Evolutionary conservation across 2,797 vertebrate genomes (phyloP), one percentile per base, ranked within the genome.

Genomic region (Poeciliopsis paucimaculata): DNA sequence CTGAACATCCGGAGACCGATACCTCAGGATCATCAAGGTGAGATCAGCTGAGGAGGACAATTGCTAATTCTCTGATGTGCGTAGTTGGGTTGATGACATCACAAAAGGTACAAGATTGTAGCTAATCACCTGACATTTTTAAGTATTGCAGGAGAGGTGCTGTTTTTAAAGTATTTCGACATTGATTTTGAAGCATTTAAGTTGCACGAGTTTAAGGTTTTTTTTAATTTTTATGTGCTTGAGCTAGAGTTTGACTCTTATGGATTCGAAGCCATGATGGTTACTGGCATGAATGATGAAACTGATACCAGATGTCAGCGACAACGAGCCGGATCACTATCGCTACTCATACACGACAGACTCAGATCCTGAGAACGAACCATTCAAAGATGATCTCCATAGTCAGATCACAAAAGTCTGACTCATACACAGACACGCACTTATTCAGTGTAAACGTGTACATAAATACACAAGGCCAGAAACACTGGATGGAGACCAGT

Each of bases 241-340:
- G 23, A 26, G 23, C 23, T 26, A 43, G 39, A 70, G 23, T 43
- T 70, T 66, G 16, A 66, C 62, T 39, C 20, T 23, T 39, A 66
- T 66, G 62, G 16, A 23, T 36, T 3, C 9, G 20, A 66, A 66
- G 62, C 18, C 62, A 64, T 64, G 28, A 66, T 23, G 62, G 18
- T 20, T 66, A 66, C 18, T 66, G 31, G 16, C 34, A 11, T 66
- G 62, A 18, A 10, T 20, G 16, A 66, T 36, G 34, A 66, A 66
- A 34, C 18, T 64, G 16, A 64, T 2, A n/a, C 97, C 97, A 71
- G 97, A 98, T 84, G 97, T 97, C 95, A 98, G 97, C 94, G 98
- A 98, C 96, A 98, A 98, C 93, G 97, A 98, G 94, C 97, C 97
- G 85, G 97, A 98, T 95, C 97, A 98, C 95, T 98, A 98, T 95